phyloP scores from a whole-genome alignment of 92 coral and sea anemone genomes.

The Galaxea fascicularis region DNA sequence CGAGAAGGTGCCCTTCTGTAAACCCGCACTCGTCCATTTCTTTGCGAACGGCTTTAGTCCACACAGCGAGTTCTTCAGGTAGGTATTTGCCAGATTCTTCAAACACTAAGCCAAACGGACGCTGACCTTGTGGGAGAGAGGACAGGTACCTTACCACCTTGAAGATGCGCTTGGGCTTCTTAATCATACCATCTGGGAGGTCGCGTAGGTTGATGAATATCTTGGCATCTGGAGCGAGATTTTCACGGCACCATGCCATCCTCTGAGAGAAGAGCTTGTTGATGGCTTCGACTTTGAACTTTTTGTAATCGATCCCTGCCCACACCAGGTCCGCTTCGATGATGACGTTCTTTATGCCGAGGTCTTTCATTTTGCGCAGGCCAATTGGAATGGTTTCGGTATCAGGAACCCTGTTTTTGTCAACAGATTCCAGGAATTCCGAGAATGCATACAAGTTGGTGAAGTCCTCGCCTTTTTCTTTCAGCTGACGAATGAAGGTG shows the following conservation, averaged over 20 bases:
- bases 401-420: neutral
- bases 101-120: constrained; percentile 74
- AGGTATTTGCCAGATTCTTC: constrained; percentile 65
- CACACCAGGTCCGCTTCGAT: constrained; percentile 63
- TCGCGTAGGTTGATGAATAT: constrained; percentile 63
- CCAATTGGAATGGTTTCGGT: constrained; percentile 34
- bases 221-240: constrained; percentile 54
- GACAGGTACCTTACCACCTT: constrained; percentile 50
- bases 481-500: constrained; percentile 46
- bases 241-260: constrained; percentile 60
- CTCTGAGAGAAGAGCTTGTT: constrained; percentile 55
- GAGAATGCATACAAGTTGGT: constrained; percentile 63
- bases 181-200: constrained; percentile 59
- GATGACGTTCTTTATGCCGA: constrained; percentile 6
- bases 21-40: no score
- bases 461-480: constrained; percentile 66
- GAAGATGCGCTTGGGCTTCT: constrained; percentile 42
- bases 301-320: constrained; percentile 51
- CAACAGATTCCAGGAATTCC: constrained; percentile 52
- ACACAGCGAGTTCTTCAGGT: constrained; percentile 4
- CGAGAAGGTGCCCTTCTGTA: no score
- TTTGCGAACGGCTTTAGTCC: neutral
- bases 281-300: constrained; percentile 44
- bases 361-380: constrained; percentile 45
- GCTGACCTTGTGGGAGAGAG: constrained; percentile 51